Percentiles rank a stretch among this genome's conserved stretches.
Conservation (phyloP, 2,888 invertebrate species). For the Camponotus fellah region DNA sequence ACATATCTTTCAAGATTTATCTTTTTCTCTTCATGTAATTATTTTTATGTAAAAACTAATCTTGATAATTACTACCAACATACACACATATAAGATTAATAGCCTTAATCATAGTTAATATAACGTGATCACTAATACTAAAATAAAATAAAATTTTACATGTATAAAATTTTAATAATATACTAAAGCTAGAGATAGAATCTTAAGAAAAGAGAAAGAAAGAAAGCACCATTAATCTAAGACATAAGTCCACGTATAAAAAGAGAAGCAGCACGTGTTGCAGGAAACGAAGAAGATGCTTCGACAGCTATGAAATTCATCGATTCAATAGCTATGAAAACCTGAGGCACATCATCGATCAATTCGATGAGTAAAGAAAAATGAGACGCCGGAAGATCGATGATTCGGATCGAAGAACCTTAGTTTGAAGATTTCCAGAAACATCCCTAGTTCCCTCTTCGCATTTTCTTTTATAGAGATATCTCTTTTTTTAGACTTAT, state of each 20-base stretch:
- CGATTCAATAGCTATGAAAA: slow-evolving; percentile 44
- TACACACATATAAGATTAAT: too few relatives aligned
- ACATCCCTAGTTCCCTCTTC: neutral
- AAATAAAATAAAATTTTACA: neutral
- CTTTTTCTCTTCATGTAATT: neutral
- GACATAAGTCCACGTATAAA: slow-evolving; percentile 30
- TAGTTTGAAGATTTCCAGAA: slow-evolving; percentile 38
- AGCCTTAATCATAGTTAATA: neutral
- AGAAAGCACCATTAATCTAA: slow-evolving; percentile 30
- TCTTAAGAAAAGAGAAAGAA: neutral
- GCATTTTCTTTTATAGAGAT: slow-evolving; percentile 4
- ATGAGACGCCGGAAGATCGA: slow-evolving; percentile 36
- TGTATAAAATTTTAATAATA: slow-evolving; percentile 21
- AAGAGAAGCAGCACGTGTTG: slow-evolving; percentile 33
- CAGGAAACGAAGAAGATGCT: slow-evolving; percentile 35
- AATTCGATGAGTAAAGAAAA: slow-evolving; percentile 33
- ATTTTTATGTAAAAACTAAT: neutral
- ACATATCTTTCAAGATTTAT: too few relatives aligned
- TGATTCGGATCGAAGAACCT: neutral
- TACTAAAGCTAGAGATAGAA: neutral
- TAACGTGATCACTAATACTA: neutral
- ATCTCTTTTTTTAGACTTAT: slow-evolving; percentile 8
- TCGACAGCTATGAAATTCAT: slow-evolving; percentile 47
- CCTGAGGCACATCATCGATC: slow-evolving; percentile 46
- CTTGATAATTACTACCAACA: neutral